Conservation (phyloP, 2,797 vertebrate species). For the Mus minutoides region DNA sequence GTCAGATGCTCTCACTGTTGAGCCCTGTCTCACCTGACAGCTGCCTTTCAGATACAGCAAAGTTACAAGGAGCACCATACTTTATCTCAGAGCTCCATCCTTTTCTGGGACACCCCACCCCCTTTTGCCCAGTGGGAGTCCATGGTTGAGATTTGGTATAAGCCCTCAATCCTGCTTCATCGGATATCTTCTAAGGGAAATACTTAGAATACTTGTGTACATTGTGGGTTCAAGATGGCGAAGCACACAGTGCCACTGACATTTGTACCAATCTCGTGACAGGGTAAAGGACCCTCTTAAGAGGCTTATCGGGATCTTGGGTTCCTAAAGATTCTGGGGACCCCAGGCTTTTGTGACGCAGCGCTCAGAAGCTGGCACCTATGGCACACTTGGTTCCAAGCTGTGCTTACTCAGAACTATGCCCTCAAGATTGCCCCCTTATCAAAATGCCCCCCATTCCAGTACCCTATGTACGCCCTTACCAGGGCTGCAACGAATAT, state of each 20-base stretch:
- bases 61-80: neutral
- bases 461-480: accelerated
- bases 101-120: neutral
- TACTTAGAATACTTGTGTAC: too few relatives aligned
- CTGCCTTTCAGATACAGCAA: neutral
- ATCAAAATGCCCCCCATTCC: too few relatives aligned
- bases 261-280: neutral
- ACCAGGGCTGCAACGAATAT: accelerated
- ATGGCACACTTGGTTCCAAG: accelerated
- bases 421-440: neutral
- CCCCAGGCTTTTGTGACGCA: neutral
- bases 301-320: neutral
- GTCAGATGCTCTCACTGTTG: neutral
- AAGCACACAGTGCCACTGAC: accelerated
- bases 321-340: neutral
- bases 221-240: accelerated
- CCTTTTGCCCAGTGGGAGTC: neutral
- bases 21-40: neutral
- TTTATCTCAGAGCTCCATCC: neutral
- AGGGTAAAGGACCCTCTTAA: neutral
- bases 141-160: neutral
- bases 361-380: neutral
- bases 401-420: accelerated
- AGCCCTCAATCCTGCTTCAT: neutral
- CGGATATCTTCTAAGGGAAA: neutral